A percentile compares a stretch with the other conserved stretches of the same genome.
Conservation (phyloP, 1,140 invertebrate species). For the fruit fly (Drosophila melanogaster) region Release_6_plus_ISO1_MT NT_037436.4:7770001-7770500, state of each 20-base stretch:
- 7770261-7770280: slow-evolving; percentile 64
- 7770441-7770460: slow-evolving; percentile 77
- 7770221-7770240: slow-evolving; percentile 47
- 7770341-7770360: background rate
- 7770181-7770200: slow-evolving; percentile 30
- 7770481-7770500: slow-evolving; percentile 25
- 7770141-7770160: slow-evolving; percentile 8
- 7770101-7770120: slow-evolving; percentile 10
- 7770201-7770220: slow-evolving; percentile 24
- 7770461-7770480: slow-evolving; percentile 62
- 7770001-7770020: slow-evolving; percentile 47
- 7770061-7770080: slow-evolving; percentile 66
- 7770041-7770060: slow-evolving; percentile 89
- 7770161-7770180: slow-evolving; percentile 21
- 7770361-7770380: background rate
- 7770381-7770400: background rate
- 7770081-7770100: slow-evolving; percentile 43
- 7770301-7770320: slow-evolving; percentile 64
- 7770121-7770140: slow-evolving; percentile 9
- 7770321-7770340: slow-evolving; percentile 22
- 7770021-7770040: slow-evolving; percentile 89
- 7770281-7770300: slow-evolving; percentile 61
- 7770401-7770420: slow-evolving; percentile 20
- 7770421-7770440: slow-evolving; percentile 18
- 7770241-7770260: slow-evolving; percentile 6